Conservation (phyloP, 2,888 invertebrate species). For the Melangyna quadrimaculata region DNA sequence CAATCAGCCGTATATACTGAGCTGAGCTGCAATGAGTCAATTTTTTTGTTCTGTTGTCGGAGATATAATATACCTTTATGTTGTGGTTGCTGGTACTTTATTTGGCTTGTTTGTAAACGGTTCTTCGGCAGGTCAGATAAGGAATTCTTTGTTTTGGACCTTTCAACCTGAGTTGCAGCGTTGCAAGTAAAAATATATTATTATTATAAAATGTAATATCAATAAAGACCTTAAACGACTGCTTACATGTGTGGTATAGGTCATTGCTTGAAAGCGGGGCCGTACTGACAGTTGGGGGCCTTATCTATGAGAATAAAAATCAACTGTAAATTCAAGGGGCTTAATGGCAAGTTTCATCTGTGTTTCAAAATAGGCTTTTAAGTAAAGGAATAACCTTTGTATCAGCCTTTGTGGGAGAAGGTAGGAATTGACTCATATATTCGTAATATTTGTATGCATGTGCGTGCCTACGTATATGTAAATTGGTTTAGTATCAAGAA, state of each 20-base stretch:
- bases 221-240: not conserved
- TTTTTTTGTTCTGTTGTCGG: not conserved
- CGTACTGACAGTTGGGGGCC: not conserved
- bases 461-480: no score
- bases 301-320: not conserved
- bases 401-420: no score
- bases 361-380: no score
- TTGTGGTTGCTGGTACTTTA: not conserved
- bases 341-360: no score
- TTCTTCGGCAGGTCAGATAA: not conserved
- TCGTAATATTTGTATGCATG: no score
- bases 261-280: not conserved
- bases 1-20: not conserved
- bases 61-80: not conserved
- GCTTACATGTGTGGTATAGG: not conserved
- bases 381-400: no score
- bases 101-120: not conserved
- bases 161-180: not conserved
- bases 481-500: no score
- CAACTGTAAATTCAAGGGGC: no score
- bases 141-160: not conserved
- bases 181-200: not conserved
- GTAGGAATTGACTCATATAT: no score
- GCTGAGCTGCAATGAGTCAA: not conserved
- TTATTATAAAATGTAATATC: not conserved